Evolutionary conservation across 2,797 vertebrate species (phyloP), one percentile per base, ranked within the genome.

Genomic region (Oryzias sinensis): DNA sequence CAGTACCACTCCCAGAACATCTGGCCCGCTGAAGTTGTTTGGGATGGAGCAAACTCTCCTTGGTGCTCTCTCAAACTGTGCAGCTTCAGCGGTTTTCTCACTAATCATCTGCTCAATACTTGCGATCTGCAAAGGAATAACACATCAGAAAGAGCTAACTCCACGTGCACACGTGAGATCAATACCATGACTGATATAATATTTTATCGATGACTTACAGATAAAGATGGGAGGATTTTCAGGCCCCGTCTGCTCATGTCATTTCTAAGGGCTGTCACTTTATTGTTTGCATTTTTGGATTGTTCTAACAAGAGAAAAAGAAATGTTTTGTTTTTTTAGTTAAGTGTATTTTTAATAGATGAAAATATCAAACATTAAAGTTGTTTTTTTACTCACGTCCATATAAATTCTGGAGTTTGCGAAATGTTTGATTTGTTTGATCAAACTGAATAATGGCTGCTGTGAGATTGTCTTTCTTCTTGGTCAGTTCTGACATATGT

Each of bases 1-100:
- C 18, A 15, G 77, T 71, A 98, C 96, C 93, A 92, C 95, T 87
- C 96, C 97, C 70, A 98, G 85, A 82, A 97, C 86, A 70, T 95
- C 93, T 29, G 71, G 91, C 49, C 84, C 87, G 56, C 66, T 92
- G 47, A 90, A 90, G 52, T 81, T 84, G 79, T 93, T 90, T 11
- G 53, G 43, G 59, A 94, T 81, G 14, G 83, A 70, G 74, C 89
- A 98, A 22, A 72, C 80, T 85, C 95, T 90, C 65, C 90, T 89
- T n/a, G 87, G 89, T 50, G 65, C 64, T 6, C 65, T 85, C 61
- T 74, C 65, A 24, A 96, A 74, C 43, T 0, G 56, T 29, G 90
- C 68, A 49, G 82, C 81, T 64, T 93, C 89, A 27, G 56, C 2
- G 0, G 2, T 45, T 79, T 90, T 96, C 62, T 85, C 68, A 52